Percentiles rank a stretch among this genome's conserved stretches.
Conservation (phyloP, 1,140 invertebrate species). For the Drosophila takahashii region DNA sequence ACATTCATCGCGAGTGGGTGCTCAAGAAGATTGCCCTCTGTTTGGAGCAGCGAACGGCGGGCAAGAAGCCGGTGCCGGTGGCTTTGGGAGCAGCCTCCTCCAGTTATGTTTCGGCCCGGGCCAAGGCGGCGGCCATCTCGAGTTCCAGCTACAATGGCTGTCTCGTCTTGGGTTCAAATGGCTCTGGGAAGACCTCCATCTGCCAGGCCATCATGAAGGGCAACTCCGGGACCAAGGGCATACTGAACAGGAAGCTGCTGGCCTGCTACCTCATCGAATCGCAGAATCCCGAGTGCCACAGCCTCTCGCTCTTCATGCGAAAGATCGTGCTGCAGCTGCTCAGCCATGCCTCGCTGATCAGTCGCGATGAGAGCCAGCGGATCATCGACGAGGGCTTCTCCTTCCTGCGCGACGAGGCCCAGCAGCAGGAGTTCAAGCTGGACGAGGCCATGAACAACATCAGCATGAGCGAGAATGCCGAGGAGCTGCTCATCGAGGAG, state of each 20-base stretch:
- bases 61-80: slow-evolving; percentile 74
- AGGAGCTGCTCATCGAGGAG: slow-evolving; percentile 80
- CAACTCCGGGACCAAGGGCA: slow-evolving; percentile 83
- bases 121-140: slow-evolving; percentile 77
- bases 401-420: slow-evolving; percentile 74
- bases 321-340: slow-evolving; percentile 93
- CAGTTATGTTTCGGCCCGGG: slow-evolving; percentile 65
- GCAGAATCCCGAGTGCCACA: slow-evolving; percentile 86
- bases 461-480: slow-evolving; percentile 75
- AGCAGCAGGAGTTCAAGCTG: slow-evolving; percentile 79
- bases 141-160: slow-evolving; percentile 82
- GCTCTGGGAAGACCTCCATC: slow-evolving; percentile 94
- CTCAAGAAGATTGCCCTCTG: slow-evolving; percentile 97
- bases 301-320: slow-evolving; percentile 93
- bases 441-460: slow-evolving; percentile 83
- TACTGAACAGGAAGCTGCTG: slow-evolving; percentile 90
- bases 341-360: slow-evolving; percentile 86
- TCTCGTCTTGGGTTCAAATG: slow-evolving; percentile 85
- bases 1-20: slow-evolving; percentile 93
- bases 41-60: slow-evolving; percentile 91
- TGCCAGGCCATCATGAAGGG: slow-evolving; percentile 86
- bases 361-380: slow-evolving; percentile 71
- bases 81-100: slow-evolving; percentile 54
- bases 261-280: slow-evolving; percentile 92
- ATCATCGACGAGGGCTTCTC: slow-evolving; percentile 80